phyloP scores from a whole-genome alignment of 2,797 vertebrate species.

The Danio choprae region DNA sequence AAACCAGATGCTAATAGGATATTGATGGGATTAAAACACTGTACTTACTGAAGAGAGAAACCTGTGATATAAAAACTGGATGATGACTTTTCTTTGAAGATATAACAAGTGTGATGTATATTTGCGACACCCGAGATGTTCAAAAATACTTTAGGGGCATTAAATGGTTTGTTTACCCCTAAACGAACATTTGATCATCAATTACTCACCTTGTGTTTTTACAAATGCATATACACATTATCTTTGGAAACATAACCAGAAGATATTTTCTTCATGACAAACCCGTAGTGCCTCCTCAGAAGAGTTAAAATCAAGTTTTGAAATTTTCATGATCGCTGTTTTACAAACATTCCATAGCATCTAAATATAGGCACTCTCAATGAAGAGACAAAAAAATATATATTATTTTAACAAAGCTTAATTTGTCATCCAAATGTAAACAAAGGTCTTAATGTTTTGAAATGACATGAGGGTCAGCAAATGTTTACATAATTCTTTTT shows the following conservation, averaged over 20 bases:
- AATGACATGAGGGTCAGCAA: not conserved
- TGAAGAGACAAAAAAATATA: too few relatives aligned
- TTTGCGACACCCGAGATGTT: not conserved
- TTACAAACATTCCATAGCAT: too few relatives aligned
- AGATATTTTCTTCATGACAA: too few relatives aligned
- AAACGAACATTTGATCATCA: not conserved
- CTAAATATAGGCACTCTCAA: too few relatives aligned
- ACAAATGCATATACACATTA: too few relatives aligned
- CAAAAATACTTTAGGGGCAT: not conserved
- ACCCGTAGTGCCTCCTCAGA: too few relatives aligned
- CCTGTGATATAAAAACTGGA: slow-evolving; percentile 52
- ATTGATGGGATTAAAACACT: slow-evolving; percentile 82
- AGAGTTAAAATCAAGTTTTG: too few relatives aligned
- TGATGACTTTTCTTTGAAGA: slow-evolving; percentile 60
- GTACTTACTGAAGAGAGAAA: slow-evolving; percentile 70
- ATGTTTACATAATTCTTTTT: not conserved
- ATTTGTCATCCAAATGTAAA: too few relatives aligned
- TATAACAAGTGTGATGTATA: not conserved
- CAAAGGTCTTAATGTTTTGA: too few relatives aligned
- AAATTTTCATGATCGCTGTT: too few relatives aligned
- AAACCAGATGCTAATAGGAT: slow-evolving; percentile 82
- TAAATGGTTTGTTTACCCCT: not conserved
- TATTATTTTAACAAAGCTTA: too few relatives aligned
- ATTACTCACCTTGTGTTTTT: not conserved
- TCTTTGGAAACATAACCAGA: too few relatives aligned